These are phyloP conservation scores for Siniperca chuatsi DNA, from an alignment of 2,113 vertebrate species.

Conservation along the genomic window DNA sequence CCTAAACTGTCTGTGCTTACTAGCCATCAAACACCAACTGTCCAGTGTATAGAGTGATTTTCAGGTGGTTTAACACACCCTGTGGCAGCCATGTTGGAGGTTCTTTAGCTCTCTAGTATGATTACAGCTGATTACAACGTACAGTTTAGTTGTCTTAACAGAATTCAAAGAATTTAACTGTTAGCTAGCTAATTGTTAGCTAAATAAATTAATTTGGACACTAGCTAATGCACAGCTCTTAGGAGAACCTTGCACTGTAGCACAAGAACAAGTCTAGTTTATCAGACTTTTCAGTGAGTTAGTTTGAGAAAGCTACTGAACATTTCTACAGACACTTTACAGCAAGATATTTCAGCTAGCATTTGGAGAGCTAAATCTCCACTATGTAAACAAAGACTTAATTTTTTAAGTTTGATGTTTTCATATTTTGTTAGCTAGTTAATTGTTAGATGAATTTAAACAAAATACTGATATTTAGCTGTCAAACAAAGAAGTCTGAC, in stretches of 20 bases:
- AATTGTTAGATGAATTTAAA: too few species aligned
- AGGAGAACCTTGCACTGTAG: neutral
- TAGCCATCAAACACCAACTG: neutral
- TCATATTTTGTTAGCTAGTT: neutral
- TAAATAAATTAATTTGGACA: neutral
- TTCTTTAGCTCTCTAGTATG: neutral
- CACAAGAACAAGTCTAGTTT: neutral
- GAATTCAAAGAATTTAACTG: neutral
- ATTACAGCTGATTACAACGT: too few species aligned
- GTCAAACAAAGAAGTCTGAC: too few species aligned
- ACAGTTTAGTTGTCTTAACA: neutral
- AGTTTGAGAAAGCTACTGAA: too few species aligned
- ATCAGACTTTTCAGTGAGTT: neutral
- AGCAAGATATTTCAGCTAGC: too few species aligned
- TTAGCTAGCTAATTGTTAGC: neutral
- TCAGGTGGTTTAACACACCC: neutral
- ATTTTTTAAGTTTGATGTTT: neutral
- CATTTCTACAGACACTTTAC: neutral
- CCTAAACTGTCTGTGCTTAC: slow-evolving; percentile 6
- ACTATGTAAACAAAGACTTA: too few species aligned
- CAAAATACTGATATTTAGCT: too few species aligned
- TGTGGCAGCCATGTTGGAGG: slow-evolving; percentile 14
- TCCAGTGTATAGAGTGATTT: neutral
- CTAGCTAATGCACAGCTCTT: neutral
- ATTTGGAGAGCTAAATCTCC: too few species aligned